Evolutionary conservation across 2,113 vertebrate species (phyloP).

Genomic region (Gracilinanus agilis): DNA sequence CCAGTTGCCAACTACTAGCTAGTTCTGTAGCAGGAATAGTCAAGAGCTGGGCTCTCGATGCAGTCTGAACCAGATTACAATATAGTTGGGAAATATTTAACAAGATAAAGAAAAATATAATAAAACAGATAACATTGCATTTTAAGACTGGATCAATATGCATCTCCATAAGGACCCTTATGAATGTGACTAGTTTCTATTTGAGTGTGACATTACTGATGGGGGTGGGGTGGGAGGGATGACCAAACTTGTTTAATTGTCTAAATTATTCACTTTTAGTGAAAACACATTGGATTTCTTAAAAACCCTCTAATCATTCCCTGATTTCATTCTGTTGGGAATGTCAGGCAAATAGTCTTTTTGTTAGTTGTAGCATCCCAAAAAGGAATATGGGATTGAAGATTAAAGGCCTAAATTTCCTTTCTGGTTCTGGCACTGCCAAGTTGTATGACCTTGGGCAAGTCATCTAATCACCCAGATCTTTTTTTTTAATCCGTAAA

Average conservation of each 20-base stretch:
- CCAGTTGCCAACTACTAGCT: neutral
- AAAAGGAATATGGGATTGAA: neutral
- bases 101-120: neutral
- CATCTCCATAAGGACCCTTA: neutral
- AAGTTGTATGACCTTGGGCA: neutral
- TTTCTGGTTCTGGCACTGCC: neutral
- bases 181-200: neutral
- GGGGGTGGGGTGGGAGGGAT: neutral
- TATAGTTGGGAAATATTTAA: neutral
- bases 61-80: neutral
- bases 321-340: constrained; percentile 1
- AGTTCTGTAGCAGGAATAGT: neutral
- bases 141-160: neutral
- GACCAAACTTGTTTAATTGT: neutral
- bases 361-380: neutral
- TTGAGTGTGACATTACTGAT: neutral
- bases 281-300: constrained; percentile 18
- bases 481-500: neutral
- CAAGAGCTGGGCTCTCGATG: neutral
- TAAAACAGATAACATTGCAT: neutral
- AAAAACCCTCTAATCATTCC: neutral
- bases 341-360: neutral
- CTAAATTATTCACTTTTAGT: neutral
- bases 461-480: neutral
- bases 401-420: neutral